Percentiles rank a stretch among this genome's conserved stretches.
Evolutionary conservation across 2,888 invertebrate species (phyloP).

Genomic region (Shargacucullia verbasci): DNA sequence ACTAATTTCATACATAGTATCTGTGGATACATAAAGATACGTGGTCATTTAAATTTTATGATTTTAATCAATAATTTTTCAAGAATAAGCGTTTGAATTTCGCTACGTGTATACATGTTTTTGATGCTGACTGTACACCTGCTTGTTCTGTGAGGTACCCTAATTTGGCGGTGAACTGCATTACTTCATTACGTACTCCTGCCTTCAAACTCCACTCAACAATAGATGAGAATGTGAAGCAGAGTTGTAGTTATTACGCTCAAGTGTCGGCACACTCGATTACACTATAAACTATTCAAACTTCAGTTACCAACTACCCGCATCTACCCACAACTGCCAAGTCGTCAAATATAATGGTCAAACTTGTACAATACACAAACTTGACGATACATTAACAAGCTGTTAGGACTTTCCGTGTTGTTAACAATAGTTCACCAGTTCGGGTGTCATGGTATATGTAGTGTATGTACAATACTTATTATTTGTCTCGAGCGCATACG

Average conservation of each 20-base stretch:
- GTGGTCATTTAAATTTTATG: too few relatives aligned
- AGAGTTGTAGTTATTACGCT: background rate
- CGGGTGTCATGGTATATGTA: too few relatives aligned
- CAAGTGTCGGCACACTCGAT: background rate
- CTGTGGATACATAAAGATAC: too few relatives aligned
- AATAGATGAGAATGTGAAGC: background rate
- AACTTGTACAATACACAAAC: conserved; percentile 19
- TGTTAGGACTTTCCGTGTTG: background rate
- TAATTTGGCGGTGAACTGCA: background rate
- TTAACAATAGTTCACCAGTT: background rate
- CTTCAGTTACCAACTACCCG: conserved; percentile 25
- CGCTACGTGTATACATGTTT: too few relatives aligned
- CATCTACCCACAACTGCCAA: background rate
- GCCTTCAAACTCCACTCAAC: background rate
- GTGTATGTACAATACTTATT: too few relatives aligned
- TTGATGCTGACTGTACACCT: too few relatives aligned
- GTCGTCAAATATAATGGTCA: conserved; percentile 24
- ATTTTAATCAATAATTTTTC: too few relatives aligned
- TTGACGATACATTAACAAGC: conserved; percentile 11
- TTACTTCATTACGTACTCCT: background rate
- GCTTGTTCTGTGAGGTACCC: too few relatives aligned
- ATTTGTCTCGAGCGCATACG: too few relatives aligned
- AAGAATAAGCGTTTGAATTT: too few relatives aligned
- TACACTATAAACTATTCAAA: conserved; percentile 42
- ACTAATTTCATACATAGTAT: too few relatives aligned